Percentiles rank a stretch among this genome's conserved stretches.
phyloP scores from a whole-genome alignment of 2,888 invertebrate genomes.

The Acheta domesticus region DNA sequence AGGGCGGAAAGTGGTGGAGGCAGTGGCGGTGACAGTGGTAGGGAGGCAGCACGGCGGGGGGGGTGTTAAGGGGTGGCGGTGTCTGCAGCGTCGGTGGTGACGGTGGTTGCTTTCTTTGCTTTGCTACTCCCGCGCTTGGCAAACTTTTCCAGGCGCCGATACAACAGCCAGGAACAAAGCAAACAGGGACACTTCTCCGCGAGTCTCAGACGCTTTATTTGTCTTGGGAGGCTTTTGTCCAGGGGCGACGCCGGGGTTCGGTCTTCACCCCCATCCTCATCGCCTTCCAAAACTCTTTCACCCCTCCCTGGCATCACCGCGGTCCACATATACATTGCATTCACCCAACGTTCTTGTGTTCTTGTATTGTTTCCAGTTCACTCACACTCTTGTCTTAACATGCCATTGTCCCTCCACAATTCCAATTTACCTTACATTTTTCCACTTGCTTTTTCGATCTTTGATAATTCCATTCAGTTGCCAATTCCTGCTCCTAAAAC shows the following conservation, averaged over 20 bases:
- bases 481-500: no score
- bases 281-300: neutral
- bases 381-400: no score
- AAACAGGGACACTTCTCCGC: conserved; percentile 9
- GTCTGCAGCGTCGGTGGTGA: neutral
- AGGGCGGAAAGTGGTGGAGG: neutral
- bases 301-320: neutral
- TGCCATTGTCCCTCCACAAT: no score
- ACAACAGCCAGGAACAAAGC: neutral
- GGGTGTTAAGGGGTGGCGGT: neutral
- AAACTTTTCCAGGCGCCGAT: conserved; percentile 18
- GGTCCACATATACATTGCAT: no score
- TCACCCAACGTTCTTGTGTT: no score
- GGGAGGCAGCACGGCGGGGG: fast-evolving
- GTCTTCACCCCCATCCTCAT: neutral
- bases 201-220: neutral
- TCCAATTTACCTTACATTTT: no score
- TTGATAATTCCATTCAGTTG: no score
- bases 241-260: neutral
- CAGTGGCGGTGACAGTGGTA: neutral
- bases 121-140: conserved; percentile 18
- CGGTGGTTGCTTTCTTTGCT: neutral
- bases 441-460: no score
- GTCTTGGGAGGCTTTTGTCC: neutral
- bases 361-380: no score